A percentile compares a stretch with the other conserved stretches of the same genome.
Evolutionary conservation across 1,140 invertebrate genomes (phyloP).

Genomic region (Sipha flava): DNA sequence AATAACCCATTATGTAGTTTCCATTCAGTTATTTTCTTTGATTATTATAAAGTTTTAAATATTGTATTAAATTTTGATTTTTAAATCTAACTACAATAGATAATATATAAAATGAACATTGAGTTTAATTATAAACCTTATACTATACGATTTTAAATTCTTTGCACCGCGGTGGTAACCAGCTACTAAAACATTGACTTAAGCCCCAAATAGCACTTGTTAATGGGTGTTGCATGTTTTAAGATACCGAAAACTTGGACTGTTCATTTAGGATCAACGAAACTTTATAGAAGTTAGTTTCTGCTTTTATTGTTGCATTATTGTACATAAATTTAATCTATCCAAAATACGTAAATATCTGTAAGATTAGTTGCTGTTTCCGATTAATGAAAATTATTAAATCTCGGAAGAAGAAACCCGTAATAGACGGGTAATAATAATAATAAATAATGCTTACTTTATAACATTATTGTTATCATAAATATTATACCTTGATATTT

Average conservation of each 20-base stretch:
- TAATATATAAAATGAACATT: background rate
- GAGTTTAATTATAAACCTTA: background rate
- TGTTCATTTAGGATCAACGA: background rate
- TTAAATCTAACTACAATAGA: background rate
- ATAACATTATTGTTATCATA: background rate
- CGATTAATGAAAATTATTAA: background rate
- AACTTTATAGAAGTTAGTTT: slow-evolving; percentile 22
- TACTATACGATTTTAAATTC: background rate
- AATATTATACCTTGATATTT: background rate
- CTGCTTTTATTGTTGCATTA: background rate
- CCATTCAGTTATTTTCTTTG: too few relatives aligned
- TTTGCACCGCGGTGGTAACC: background rate
- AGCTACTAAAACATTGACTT: background rate
- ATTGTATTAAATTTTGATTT: background rate
- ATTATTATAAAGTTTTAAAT: background rate
- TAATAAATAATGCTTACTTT: too few relatives aligned
- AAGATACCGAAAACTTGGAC: background rate
- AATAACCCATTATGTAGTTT: too few relatives aligned
- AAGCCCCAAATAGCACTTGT: slow-evolving; percentile 6
- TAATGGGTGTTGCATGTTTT: background rate
- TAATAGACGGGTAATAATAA: background rate
- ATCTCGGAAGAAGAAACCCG: background rate
- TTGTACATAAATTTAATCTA: background rate
- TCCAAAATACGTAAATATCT: background rate
- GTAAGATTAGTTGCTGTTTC: background rate